Base-by-base conservation (phyloP, 37 sponge, comb jelly and placozoan genomes). In the Crambe crambe region DNA sequence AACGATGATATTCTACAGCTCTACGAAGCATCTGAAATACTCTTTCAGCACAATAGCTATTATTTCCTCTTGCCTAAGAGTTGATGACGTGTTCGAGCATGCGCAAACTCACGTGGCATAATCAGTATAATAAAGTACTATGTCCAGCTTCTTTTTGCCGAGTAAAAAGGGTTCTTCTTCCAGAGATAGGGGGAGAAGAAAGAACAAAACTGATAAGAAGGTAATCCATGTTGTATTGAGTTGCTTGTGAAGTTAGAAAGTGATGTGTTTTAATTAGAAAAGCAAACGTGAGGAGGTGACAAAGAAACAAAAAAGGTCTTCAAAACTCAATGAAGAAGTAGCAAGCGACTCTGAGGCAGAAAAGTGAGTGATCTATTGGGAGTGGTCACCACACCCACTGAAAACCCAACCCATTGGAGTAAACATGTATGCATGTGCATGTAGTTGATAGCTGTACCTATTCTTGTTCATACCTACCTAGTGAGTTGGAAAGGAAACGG, bases 111-210 rank as follows among this genome's bases (percentile, higher is more conserved):
- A 77, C 77, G 88, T 87, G 82, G 42, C 59, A 51, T 64, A 35
- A 1, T 10, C 18, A 37, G 26, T n/a, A 51, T 1, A 56, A 6
- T 26, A 10, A 76, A 35, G 17, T 34, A 31, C n/a, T 0, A 89
- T 89, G 89, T 89, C 89, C 1, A 83, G 84, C 74, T 89, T 89
- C 69, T 89, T 89, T 56, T 64, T 89, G 40, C 84, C 89, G 0
- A 41, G 67, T 47, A 83, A 73, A 42, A n/a, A n/a, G n/a, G 34
- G 76, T n/a, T 56, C 63, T 20, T 22, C 63, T 20, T 22, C 67
- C 43, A 66, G 36, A 42, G 70, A 58, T 27, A 57, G 36, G 62
- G 57, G 63, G 60, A 51, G 69, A 4, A 83, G 79, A 43, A 73
- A 67, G 42, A 20, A 1, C 18, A 27, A 37, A 58, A 2, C 12